Evolutionary conservation across 1,140 invertebrate species (phyloP).

Genomic region (Aphidius gifuensis): DNA sequence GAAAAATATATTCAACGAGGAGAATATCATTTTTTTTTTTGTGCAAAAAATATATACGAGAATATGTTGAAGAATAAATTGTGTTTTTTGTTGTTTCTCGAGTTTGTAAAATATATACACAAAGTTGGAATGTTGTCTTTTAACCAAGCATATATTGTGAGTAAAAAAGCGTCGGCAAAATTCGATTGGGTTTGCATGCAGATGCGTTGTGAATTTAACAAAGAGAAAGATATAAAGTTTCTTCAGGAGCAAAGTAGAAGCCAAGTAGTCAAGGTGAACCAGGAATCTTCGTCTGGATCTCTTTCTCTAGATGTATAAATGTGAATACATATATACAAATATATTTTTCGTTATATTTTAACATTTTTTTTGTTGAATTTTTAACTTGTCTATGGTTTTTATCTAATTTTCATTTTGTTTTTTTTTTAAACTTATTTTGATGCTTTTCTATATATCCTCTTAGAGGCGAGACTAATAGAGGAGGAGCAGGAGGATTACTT

Average conservation of each 20-base stretch:
- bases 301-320: conserved; percentile 3
- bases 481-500: no score
- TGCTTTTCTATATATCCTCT: no score
- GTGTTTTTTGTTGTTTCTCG: no score
- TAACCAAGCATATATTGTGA: background rate
- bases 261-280: conserved; percentile 53
- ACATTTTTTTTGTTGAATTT: no score
- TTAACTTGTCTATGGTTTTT: background rate
- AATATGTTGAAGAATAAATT: no score
- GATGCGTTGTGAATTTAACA: conserved; percentile 34
- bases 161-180: background rate
- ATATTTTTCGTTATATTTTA: no score
- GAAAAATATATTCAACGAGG: no score
- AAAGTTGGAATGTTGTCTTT: conserved; percentile 17
- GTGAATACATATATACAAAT: no score
- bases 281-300: conserved; percentile 35
- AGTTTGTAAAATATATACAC: no score
- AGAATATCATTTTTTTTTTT: no score
- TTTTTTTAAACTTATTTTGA: conserved; percentile 19
- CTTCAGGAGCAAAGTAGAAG: conserved; percentile 20
- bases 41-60: no score
- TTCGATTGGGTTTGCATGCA: conserved; percentile 37
- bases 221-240: conserved; percentile 2
- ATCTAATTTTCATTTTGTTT: conserved; percentile 26
- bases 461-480: no score